phyloP scores from a whole-genome alignment of 2,888 invertebrate genomes.

The Schizotus pectinicornis region DNA sequence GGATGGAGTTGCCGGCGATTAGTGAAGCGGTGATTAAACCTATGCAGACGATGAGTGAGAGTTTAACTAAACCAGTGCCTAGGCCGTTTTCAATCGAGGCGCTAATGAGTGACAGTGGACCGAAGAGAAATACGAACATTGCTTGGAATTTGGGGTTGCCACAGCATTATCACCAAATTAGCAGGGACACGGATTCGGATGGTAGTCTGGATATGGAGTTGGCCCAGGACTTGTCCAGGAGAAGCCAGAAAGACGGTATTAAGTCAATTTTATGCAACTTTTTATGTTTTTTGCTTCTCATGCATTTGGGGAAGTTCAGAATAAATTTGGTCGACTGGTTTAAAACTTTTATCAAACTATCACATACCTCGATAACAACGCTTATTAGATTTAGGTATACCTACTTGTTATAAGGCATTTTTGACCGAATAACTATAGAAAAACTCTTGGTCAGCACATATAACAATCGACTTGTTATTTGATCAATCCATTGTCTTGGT shows the following conservation, averaged over 20 bases:
- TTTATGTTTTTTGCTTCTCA: no score
- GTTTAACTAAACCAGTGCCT: conserved; percentile 58
- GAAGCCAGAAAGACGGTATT: conserved; percentile 52
- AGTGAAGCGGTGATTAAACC: conserved; percentile 39
- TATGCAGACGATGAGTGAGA: conserved; percentile 34
- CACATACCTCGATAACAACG: no score
- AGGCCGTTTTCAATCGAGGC: conserved; percentile 71
- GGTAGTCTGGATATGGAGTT: conserved; percentile 56
- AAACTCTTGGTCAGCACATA: no score
- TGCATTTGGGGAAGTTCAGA: no score
- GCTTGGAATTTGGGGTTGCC: conserved; percentile 42
- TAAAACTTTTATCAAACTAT: no score
- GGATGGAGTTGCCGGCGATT: conserved; percentile 41
- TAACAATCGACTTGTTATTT: no score
- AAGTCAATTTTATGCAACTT: no score
- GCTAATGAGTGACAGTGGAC: conserved; percentile 59
- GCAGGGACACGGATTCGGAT: conserved; percentile 54
- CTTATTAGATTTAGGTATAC: no score
- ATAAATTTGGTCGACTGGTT: no score
- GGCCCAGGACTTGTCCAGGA: conserved; percentile 55
- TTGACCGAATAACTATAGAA: no score
- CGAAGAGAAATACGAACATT: conserved; percentile 37
- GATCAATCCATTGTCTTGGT: no score
- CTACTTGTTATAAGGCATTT: no score
- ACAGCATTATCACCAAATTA: conserved; percentile 36